These are phyloP conservation scores for Lemur catta DNA, from an alignment of 2,797 vertebrate species.

Conservation along the genomic window DNA sequence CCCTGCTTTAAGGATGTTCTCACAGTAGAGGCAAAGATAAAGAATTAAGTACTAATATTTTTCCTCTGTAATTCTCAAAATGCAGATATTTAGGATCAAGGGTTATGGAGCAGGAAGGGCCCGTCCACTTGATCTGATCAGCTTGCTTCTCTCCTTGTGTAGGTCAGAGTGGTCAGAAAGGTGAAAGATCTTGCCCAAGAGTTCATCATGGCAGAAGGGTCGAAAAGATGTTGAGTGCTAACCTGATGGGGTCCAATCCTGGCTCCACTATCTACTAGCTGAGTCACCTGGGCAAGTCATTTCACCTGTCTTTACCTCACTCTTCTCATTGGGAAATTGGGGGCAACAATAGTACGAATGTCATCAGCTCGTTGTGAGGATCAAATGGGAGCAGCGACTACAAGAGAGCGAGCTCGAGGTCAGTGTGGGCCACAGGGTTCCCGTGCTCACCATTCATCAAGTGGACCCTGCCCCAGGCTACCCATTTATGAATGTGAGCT, in stretches of 20 bases:
- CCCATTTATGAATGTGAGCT: neutral
- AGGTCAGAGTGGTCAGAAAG: neutral
- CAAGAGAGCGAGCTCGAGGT: neutral
- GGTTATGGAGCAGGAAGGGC: neutral
- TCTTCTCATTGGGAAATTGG: neutral
- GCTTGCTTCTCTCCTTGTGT: neutral
- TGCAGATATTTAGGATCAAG: neutral
- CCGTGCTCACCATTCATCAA: fast-evolving
- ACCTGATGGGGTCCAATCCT: neutral
- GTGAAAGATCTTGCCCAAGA: neutral
- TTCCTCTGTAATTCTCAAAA: neutral
- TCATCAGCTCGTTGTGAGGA: neutral
- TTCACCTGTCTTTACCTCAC: neutral
- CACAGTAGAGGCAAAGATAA: neutral
- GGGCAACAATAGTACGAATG: neutral
- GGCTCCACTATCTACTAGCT: neutral
- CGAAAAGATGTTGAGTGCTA: neutral
- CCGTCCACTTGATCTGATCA: too few species aligned
- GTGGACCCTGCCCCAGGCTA: too few species aligned
- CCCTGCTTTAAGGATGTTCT: neutral
- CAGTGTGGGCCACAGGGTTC: neutral
- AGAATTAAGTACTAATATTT: neutral
- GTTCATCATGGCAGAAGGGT: neutral
- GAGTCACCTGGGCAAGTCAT: neutral
- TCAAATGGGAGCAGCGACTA: neutral